Conservation (phyloP, 2,797 vertebrate species). For the Spondyliosoma cantharus region DNA sequence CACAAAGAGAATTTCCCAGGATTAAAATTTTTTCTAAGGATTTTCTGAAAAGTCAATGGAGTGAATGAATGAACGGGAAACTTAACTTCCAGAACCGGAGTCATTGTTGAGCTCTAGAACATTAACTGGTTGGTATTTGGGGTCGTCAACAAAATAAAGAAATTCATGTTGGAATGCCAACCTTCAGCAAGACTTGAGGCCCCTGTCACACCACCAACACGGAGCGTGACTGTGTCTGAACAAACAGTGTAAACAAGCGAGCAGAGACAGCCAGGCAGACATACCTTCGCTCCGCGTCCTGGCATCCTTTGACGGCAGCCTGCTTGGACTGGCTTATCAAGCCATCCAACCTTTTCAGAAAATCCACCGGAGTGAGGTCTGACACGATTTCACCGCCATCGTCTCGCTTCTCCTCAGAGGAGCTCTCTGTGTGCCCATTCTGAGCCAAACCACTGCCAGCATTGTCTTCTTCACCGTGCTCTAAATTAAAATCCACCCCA, state of each 20-base stretch:
- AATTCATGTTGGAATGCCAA: not conserved
- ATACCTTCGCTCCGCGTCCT: conserved; percentile 81
- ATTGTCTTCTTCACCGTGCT: conserved; percentile 23
- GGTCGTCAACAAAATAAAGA: not conserved
- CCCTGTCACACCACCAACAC: not conserved
- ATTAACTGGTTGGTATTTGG: not conserved
- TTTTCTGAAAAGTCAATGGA: too few species aligned
- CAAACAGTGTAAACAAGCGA: not conserved
- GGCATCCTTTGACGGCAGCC: conserved; percentile 84
- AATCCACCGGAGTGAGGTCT: conserved; percentile 86
- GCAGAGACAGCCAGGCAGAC: fast-evolving
- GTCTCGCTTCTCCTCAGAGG: conserved; percentile 11
- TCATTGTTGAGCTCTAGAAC: too few species aligned
- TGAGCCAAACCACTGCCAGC: conserved; percentile 16
- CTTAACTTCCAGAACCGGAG: too few species aligned
- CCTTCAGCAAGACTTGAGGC: not conserved
- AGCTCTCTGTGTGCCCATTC: conserved; percentile 32
- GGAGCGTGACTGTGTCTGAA: not conserved
- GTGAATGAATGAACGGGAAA: too few species aligned
- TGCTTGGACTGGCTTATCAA: conserved; percentile 90
- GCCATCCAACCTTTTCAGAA: conserved; percentile 88
- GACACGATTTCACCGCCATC: conserved; percentile 26
- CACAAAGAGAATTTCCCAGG: too few species aligned
- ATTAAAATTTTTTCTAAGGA: too few species aligned
- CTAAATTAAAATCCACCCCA: conserved; percentile 55